Evolutionary conservation across 2,113 vertebrate species (phyloP), one percentile per base, ranked within the genome.

Genomic region (Daphoenositta chrysoptera): DNA sequence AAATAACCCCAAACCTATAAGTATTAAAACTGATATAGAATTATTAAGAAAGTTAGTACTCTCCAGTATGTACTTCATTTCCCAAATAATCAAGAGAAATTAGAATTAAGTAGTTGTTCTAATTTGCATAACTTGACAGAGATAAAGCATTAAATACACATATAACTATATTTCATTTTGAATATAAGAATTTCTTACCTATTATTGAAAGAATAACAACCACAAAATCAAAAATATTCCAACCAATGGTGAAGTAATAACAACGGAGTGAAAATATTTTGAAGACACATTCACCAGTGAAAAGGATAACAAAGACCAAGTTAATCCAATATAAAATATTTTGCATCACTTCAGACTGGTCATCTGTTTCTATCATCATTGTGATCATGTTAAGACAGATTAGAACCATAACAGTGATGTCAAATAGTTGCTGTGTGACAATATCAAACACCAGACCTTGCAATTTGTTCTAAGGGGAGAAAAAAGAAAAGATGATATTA

Each of bases 151-250:
- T 57, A 90, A 50, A 61, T 64, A 51, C 4, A 30, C 6, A 14
- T 51, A 20, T 24, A 64, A 75, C 5, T 73, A 18, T 19, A 75
- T 35, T 68, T 39, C 1, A 75, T 88, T 87, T 45, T 60, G 17
- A 87, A 89, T 24, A 19, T 54, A 89, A 76, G 35, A 56, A 20
- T 30, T 90, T 93, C 99, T 98, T 99, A 99, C 99, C 99, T 84
- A 99, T 97, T 97, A 99, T 98, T 78, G 99, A 99, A 81, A 99
- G 98, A 96, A 99, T 98, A 84, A 99, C 99, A 50, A 99, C 99
- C 82, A 99, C 98, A 97, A 99, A 99, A 97, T 99, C 99, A 97
- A 99, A 99, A 77, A 99, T 97, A 96, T 99, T 99, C 99, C 99
- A 99, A 53, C 99, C 99, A 76, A 98, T 80, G 42, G 98, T 99